Conservation (phyloP, 30 jellyfish, hydroid and myxozoan genomes). For the Turritopsis rubra region DNA sequence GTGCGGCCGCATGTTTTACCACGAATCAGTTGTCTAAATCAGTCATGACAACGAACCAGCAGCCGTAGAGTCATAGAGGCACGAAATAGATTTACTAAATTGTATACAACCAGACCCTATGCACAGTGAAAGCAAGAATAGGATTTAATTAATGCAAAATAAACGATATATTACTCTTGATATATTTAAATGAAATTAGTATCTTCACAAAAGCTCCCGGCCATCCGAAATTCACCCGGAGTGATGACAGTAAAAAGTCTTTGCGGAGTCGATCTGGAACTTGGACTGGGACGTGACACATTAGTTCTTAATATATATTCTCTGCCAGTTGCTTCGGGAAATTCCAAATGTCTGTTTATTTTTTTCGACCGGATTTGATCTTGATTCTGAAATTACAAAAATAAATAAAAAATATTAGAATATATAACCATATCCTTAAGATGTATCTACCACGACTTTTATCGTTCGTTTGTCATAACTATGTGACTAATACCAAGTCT, state of each 20-base stretch:
- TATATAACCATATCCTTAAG: too few species aligned
- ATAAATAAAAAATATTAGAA: too few species aligned
- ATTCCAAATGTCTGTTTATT: constrained; percentile 14
- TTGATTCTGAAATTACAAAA: neutral
- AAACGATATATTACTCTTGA: neutral
- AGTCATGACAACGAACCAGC: too few species aligned
- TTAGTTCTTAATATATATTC: constrained; percentile 82
- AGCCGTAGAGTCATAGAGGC: too few species aligned
- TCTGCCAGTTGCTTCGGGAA: constrained; percentile 91
- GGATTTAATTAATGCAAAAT: neutral
- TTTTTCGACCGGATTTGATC: constrained; percentile 25
- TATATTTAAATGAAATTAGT: constrained; percentile 51
- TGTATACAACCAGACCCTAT: too few species aligned
- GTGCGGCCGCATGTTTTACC: too few species aligned
- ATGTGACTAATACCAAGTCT: too few species aligned
- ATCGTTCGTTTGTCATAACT: too few species aligned
- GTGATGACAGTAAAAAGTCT: constrained; percentile 76
- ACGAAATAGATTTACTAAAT: too few species aligned
- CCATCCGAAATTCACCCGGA: constrained; percentile 82
- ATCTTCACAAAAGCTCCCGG: constrained; percentile 69
- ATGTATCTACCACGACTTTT: too few species aligned
- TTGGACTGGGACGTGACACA: constrained; percentile 53
- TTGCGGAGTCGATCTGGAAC: constrained; percentile 80
- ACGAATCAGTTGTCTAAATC: too few species aligned
- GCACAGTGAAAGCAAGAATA: too few species aligned